Conservation (phyloP, 2,888 invertebrate species). For the Camponotus fellah region DNA sequence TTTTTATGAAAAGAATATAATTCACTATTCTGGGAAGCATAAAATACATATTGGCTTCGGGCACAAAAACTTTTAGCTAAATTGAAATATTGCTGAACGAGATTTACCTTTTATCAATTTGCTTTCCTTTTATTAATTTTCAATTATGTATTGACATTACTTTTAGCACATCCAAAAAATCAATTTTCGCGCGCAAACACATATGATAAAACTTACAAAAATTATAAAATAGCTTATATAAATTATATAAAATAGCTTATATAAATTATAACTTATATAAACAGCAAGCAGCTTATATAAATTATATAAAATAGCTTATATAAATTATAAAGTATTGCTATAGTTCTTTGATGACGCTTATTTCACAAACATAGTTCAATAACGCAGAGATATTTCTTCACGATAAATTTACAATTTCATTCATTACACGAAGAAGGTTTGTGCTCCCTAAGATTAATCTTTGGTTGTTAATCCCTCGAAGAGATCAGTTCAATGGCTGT, state of each 20-base stretch:
- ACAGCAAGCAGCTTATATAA: too few relatives aligned
- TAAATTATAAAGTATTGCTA: too few relatives aligned
- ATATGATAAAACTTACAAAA: neutral
- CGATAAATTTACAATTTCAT: neutral
- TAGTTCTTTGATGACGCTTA: neutral
- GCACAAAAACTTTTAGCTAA: slow-evolving; percentile 65
- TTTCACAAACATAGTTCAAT: neutral
- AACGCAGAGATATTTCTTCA: neutral
- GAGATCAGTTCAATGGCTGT: slow-evolving; percentile 24
- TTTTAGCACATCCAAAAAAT: slow-evolving; percentile 14
- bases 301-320: too few relatives aligned
- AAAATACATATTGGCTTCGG: slow-evolving; percentile 47
- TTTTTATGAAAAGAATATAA: slow-evolving; percentile 38
- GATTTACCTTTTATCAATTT: slow-evolving; percentile 53
- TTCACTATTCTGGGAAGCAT: slow-evolving; percentile 27
- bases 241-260: too few relatives aligned
- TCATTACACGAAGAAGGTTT: neutral
- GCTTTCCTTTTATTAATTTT: slow-evolving; percentile 5
- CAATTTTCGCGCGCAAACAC: neutral
- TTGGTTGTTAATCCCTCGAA: neutral
- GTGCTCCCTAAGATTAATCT: slow-evolving; percentile 16
- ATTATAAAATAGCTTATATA: too few relatives aligned
- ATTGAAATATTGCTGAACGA: slow-evolving; percentile 54
- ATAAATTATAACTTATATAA: too few relatives aligned
- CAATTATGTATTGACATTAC: neutral